phyloP scores from a whole-genome alignment of 2,888 invertebrate genomes.

The Esperia sulphurella region DNA sequence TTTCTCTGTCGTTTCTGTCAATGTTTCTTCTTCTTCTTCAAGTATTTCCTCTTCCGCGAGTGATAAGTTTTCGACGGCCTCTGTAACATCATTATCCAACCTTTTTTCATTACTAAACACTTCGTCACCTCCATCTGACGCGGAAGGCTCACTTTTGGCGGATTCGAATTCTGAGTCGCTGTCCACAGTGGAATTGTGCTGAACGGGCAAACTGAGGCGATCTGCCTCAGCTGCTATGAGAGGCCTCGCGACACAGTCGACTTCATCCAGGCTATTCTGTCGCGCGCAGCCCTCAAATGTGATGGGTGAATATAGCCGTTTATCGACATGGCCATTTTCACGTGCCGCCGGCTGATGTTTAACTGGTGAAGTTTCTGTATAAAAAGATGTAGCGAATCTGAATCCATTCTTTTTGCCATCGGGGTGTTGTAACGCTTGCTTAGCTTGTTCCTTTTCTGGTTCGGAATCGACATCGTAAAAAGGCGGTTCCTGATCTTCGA shows the following conservation, averaged over 20 bases:
- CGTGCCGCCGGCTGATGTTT: constrained; percentile 61
- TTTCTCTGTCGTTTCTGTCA: constrained; percentile 18
- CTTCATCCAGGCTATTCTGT: constrained; percentile 62
- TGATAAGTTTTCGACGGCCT: constrained; percentile 50
- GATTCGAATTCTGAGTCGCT: constrained; percentile 74
- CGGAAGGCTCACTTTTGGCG: constrained; percentile 68
- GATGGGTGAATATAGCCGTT: constrained; percentile 64
- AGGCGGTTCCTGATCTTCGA: constrained; percentile 75
- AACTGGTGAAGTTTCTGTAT: constrained; percentile 59
- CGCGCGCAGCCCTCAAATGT: constrained; percentile 70
- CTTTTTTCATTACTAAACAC: constrained; percentile 19
- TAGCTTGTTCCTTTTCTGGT: constrained; percentile 51
- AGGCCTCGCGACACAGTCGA: constrained; percentile 42
- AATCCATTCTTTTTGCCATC: constrained; percentile 75
- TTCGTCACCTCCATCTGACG: constrained; percentile 54
- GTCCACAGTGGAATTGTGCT: constrained; percentile 42
- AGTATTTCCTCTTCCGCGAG: constrained; percentile 46
- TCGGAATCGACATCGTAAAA: constrained; percentile 76
- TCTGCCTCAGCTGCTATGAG: constrained; percentile 32
- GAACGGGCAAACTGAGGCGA: constrained; percentile 37
- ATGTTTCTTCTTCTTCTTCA: constrained; percentile 32
- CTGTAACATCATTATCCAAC: constrained; percentile 32
- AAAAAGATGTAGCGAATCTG: constrained; percentile 61
- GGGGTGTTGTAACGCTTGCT: constrained; percentile 56
- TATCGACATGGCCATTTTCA: constrained; percentile 66